Evolutionary conservation across 2,888 invertebrate genomes (phyloP), one percentile per base, ranked within the genome.

Genomic region (Chymomyza amoena): DNA sequence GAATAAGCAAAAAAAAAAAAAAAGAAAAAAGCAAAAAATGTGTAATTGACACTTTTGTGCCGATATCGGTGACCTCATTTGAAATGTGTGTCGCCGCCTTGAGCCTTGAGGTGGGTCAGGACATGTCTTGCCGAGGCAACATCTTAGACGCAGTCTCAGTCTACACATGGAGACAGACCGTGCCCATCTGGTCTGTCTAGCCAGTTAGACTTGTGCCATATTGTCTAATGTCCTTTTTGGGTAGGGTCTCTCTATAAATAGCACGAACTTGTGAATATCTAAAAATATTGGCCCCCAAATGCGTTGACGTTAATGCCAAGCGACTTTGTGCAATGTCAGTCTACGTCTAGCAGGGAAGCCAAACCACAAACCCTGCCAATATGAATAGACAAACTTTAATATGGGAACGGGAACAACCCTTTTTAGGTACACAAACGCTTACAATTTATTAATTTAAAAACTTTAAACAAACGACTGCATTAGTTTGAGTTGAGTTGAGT

Each of bases 1-100:
- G 36, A 64, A 52, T 25, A 20, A 57, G 60, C 28, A 16, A 25
- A 64, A 50, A 68, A 39, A 60, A 61, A n/a, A 13, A 18, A 16
- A 45, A 54, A 65, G 50, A 64, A 70, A 10, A 59, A 16, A 50
- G n/a, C 15, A 59, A 45, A 50, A 39, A 81, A 73, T 73, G 85
- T 88, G 87, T 88, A 89, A 89, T 89, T 85, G 89, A 87, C 87
- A 84, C 89, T 82, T 80, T 74, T 80, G 73, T 70, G 71, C 83
- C 86, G 76, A 84, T 89, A 78, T 87, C 76, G 82, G 81, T 84
- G 89, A 84, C 89, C 84, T 78, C 88, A 85, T 84, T 84, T 82
- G 75, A 68, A 87, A 84, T 84, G 88, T 84, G 82, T 84, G 83
- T 84, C 83, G 81, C 61, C 83, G 81, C 61, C 32, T 25, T 69